Base-by-base conservation (phyloP, 2,113 vertebrate species). In the Nothobranchius furzeri region DNA sequence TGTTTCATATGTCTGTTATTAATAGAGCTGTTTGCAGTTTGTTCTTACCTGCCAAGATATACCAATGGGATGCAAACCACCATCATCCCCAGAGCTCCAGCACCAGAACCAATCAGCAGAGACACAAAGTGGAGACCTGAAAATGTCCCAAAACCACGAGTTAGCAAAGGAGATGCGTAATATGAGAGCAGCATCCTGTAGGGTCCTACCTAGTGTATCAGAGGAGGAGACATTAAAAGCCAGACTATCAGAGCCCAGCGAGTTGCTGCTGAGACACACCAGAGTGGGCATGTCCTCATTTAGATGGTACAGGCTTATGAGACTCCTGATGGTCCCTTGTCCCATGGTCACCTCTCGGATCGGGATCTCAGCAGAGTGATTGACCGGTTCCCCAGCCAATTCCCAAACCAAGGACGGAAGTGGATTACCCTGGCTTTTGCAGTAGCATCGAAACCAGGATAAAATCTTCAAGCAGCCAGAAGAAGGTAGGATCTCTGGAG, bases 341-440 rank as follows among this genome's bases (percentile, higher is more conserved):
- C 65, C 74, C n/a, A 85, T 54, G 25, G 20, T 30, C 40, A 76
- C 48, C 37, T 87, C 71, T 7, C 42, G 61, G 62, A 90, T 79
- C 0, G 77, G 24, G 4, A 63, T 60, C 17, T 67, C 54, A 20
- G 79, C 73, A 14, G 88, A 89, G 47, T 84, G 67, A 66, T 73
- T 62, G 63, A 88, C 63, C 12, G 48, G 37, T 37, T 82, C 64
- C n/a, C 90, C 87, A 9, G 82, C 82, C 50, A 88, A 54, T 70
- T 81, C 73, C 91, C 92, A 93, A 45, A 78, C 11, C 64, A 92
- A 24, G 30, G 63, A 76, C 14, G 92, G 91, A 7, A 9, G 25
- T 0, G 92, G 92, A 82, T 91, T 90, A 55, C 87, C 92, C 49
- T 79, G 75, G 78, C 85, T 89, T 74, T 87, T 66, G n/a, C 91